Percentiles rank a stretch among this genome's conserved stretches.
Conservation (phyloP, 2,797 vertebrate genomes). For the Mallotus villosus region DNA sequence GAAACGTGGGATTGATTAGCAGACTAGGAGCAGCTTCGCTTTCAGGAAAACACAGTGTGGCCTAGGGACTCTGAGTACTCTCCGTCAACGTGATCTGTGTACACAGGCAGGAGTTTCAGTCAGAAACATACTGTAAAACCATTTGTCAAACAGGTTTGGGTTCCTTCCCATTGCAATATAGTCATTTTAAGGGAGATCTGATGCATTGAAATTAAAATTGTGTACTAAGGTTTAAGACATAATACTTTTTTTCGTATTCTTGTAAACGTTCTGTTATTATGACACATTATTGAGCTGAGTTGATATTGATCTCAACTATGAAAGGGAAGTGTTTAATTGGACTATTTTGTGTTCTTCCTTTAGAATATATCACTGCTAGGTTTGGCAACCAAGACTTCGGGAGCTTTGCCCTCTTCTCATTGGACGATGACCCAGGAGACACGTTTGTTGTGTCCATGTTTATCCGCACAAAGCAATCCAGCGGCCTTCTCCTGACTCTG, state of each 20-base stretch:
- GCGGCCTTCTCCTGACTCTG: constrained; percentile 81
- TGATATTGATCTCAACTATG: too few relatives aligned
- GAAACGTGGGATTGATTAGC: constrained; percentile 53
- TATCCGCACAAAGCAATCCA: constrained; percentile 76
- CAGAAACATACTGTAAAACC: too few relatives aligned
- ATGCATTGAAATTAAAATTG: too few relatives aligned
- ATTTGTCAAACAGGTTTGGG: too few relatives aligned
- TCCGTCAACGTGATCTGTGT: neutral
- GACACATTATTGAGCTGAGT: too few relatives aligned
- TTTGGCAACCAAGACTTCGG: constrained; percentile 80
- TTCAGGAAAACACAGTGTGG: constrained; percentile 18
- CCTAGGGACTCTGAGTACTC: neutral
- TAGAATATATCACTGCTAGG: constrained; percentile 83
- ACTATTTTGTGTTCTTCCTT: neutral
- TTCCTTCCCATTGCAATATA: too few relatives aligned
- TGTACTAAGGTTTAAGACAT: too few relatives aligned
- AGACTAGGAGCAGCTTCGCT: constrained; percentile 27
- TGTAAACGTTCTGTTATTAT: too few relatives aligned
- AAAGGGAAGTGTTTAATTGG: too few relatives aligned
- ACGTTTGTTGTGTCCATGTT: constrained; percentile 83
- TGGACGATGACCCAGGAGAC: constrained; percentile 64
- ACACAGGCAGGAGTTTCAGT: neutral
- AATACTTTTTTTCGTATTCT: too few relatives aligned
- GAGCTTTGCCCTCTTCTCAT: constrained; percentile 80
- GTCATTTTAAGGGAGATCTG: too few relatives aligned